These are phyloP conservation scores for Dasypolia templi DNA, from an alignment of 2,888 invertebrate species.

Conservation along the genomic window DNA sequence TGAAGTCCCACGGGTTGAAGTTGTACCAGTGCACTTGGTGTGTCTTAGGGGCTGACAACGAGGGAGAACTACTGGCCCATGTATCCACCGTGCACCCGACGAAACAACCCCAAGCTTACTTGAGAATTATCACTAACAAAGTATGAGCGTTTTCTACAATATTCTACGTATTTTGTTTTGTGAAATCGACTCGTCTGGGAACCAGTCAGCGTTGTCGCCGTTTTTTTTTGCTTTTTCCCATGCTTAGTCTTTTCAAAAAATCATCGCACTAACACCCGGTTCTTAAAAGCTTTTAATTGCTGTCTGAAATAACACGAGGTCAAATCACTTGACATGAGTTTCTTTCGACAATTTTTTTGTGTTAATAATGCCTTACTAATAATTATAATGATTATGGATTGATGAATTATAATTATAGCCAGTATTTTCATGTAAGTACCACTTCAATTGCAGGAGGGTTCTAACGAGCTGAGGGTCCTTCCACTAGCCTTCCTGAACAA, in stretches of 20 bases:
- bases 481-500: slow-evolving; percentile 83
- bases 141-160: slow-evolving; percentile 63
- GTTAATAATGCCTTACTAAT: not conserved
- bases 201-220: not conserved
- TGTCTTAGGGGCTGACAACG: slow-evolving; percentile 80
- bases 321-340: not conserved
- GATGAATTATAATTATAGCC: no score
- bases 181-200: no score
- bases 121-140: slow-evolving; percentile 81
- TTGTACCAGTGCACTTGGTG: slow-evolving; percentile 87
- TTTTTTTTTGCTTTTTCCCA: not conserved
- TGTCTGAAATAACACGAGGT: not conserved
- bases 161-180: not conserved
- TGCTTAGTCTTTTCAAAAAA: not conserved
- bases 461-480: slow-evolving; percentile 76
- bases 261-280: not conserved
- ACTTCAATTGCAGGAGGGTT: slow-evolving; percentile 79
- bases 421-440: slow-evolving; percentile 2
- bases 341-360: not conserved
- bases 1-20: slow-evolving; percentile 82
- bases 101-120: slow-evolving; percentile 82
- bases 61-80: slow-evolving; percentile 80
- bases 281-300: not conserved
- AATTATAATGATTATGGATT: no score
- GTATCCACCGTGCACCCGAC: slow-evolving; percentile 83